Conservation (phyloP, 37 sponge, comb jelly and placozoan genomes). For the Corticium candelabrum region DNA sequence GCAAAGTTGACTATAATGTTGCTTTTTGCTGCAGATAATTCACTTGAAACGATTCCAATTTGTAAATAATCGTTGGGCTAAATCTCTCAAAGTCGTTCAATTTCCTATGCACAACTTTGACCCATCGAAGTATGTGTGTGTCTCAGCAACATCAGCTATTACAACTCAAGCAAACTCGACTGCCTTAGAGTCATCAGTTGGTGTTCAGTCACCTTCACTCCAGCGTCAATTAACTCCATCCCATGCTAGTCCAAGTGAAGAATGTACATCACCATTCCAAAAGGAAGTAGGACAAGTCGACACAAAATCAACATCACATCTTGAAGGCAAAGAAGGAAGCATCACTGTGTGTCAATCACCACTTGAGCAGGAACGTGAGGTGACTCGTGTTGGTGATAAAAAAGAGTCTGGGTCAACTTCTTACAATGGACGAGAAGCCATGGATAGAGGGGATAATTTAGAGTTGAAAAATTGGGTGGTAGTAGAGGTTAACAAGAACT, state of each 20-base stretch:
- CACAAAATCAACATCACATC: no score
- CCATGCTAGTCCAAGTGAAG: no score
- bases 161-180: not conserved
- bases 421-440: not conserved
- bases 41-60: constrained; percentile 97
- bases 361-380: not conserved
- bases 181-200: not conserved
- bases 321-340: no score
- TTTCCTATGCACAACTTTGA: constrained; percentile 57
- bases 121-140: constrained; percentile 16
- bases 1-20: no score
- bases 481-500: no score
- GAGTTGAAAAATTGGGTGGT: no score
- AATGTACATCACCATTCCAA: no score
- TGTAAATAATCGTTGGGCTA: constrained; percentile 85
- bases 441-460: not conserved
- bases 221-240: no score
- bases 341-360: no score
- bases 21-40: constrained; percentile 83
- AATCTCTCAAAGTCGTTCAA: constrained; percentile 66
- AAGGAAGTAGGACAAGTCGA: no score
- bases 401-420: not conserved
- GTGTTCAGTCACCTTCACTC: not conserved
- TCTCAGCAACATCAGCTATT: not conserved
- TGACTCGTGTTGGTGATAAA: not conserved